Evolutionary conservation across 2,797 vertebrate species (phyloP).

Genomic region (Paramormyrops hopkinsi): DNA sequence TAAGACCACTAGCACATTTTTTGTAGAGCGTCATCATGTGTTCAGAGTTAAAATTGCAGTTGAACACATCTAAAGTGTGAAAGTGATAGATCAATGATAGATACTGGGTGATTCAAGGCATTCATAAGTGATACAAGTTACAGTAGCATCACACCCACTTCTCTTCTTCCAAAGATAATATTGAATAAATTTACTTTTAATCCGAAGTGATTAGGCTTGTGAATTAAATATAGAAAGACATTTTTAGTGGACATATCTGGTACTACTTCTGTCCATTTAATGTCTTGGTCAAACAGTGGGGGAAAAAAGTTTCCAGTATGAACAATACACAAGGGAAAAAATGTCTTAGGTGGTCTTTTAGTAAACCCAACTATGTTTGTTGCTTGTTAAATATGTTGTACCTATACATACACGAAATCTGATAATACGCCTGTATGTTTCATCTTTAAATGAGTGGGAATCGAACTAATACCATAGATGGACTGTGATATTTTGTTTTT

Average conservation of each 20-base stretch:
- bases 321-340: background rate
- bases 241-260: background rate
- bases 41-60: constrained; percentile 10
- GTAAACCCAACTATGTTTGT: background rate
- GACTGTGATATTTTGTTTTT: background rate
- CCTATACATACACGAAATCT: background rate
- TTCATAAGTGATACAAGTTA: background rate
- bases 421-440: background rate
- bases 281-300: background rate
- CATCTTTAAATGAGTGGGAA: background rate
- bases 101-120: background rate
- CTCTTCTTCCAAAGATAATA: background rate
- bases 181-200: background rate
- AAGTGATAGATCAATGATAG: background rate
- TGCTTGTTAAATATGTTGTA: background rate
- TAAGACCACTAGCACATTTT: background rate
- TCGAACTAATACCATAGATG: background rate
- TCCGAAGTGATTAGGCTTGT: background rate
- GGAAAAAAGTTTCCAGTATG: background rate
- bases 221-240: background rate
- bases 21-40: background rate
- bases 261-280: background rate
- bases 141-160: background rate
- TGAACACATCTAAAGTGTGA: background rate
- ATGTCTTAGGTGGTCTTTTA: background rate